Evolutionary conservation across 2,113 vertebrate species (phyloP), one percentile per base, ranked within the genome.

Genomic region (Notechis scutatus): DNA sequence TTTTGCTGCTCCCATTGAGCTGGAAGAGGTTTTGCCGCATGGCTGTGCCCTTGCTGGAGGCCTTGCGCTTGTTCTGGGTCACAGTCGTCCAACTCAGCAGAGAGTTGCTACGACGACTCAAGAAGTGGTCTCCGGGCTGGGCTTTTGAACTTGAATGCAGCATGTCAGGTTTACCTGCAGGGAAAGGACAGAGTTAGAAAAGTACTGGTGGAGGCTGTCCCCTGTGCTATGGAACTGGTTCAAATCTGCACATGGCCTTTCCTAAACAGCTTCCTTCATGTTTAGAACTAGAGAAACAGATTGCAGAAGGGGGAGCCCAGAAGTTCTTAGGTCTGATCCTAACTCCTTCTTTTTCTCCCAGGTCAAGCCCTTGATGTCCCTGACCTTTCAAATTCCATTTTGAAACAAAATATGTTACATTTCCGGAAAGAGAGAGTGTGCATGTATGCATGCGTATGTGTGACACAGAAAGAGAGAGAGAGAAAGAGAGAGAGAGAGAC

Each of bases 21-120:
- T 98, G 99, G 96, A 99, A 99, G 89, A 99, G 97, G 96, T 98
- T 97, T 95, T 97, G 98, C 47, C 98, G 97, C 92, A 95, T 20
- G n/a, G 95, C 93, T 0, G 97, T 96, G 55, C 96, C 95, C 45
- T 97, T 99, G 96, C 97, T 97, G 1, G 95, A 97, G 0, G 96
- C 96, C 95, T 98, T 98, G 95, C 98, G 98, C 95, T 98, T 98
- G 64, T 96, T 98, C 97, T 98, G 98, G 0, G 97, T 95, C 94
- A 98, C 93, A 0, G 98, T 97, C 0, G 98, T 97, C 99, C 99
- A 99, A 95, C 98, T 97, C 91, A 99, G 95, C 96, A 98, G 97
- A 8, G 98, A 97, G 1, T 97, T 94, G 0, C 95, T 95, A 0
- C 97, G 93, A 93, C 97, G 97, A 39, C 96, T 98, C 94, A 98